Base-by-base conservation (phyloP, 2,113 vertebrate genomes). In the Australoheros scitulus region DNA sequence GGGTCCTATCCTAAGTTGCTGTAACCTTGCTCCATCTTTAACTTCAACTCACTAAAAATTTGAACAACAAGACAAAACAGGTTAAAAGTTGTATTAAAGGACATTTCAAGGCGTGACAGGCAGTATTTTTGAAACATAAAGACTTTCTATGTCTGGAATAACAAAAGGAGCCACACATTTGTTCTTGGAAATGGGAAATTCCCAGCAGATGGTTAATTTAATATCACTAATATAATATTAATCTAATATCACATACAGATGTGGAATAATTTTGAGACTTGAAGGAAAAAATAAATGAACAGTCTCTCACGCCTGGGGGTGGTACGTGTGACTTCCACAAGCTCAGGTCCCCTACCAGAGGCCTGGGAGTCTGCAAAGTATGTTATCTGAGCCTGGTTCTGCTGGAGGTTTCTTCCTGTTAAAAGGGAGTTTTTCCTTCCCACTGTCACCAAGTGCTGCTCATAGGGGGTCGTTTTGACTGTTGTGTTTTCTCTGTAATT, bases 301-400 rank as follows among this genome's bases (percentile, higher is more conserved):
- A 1, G 2, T 47, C 22, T 68, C 22, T 68, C 64, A 47, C 5
- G 3, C 11, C 41, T 24, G 0, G 5, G 61, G 32, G 20, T 0
- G 2, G 20, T 36, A 5, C 9, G 11, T 43, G 41, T 5, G 11
- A 4, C 41, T 13, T 43, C 41, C 41, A 13, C 41, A 43, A 43
- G 41, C 41, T 43, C 3, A 4, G 41, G 11, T 43, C 41, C 11
- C 11, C 41, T 43, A 14, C 5, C 20, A 22, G 61, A 64, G 6
- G 20, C 34, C 6, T 38, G 20, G n/a, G 5, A 7, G 64, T 50
- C 15, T 43, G 41, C 1, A 14, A 43, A 43, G 41, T 14, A 43
- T 43, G 11, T 29, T 34, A 34, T 7, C 34, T 34, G 34, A 2
- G 6, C 34, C 34, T 34, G 34, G 6, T 34, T 34, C 34, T 34